phyloP scores from a whole-genome alignment of 2,113 vertebrate genomes.

The Rhineura floridana region DNA sequence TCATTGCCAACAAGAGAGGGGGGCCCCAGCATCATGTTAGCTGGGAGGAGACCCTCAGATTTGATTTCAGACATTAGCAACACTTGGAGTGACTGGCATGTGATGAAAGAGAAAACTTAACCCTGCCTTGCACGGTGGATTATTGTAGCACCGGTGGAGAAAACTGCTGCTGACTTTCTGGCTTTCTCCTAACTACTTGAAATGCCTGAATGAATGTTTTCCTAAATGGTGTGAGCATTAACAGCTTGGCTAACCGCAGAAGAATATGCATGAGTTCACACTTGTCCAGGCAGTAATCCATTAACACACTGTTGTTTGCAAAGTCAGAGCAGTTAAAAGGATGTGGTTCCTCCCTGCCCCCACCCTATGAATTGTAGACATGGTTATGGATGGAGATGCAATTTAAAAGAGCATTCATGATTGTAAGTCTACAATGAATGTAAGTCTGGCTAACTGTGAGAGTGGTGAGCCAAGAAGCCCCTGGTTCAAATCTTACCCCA shows the following conservation, averaged over 20 bases:
- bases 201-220: conserved; percentile 9
- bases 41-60: conserved; percentile 32
- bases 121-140: conserved; percentile 32
- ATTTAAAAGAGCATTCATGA: not conserved
- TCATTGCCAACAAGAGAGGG: conserved; percentile 15
- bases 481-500: not conserved
- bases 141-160: conserved; percentile 27
- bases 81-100: conserved; percentile 39
- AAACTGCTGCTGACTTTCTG: not conserved
- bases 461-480: not conserved
- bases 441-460: not conserved
- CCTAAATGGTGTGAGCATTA: conserved; percentile 17
- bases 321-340: not conserved
- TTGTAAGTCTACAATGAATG: not conserved
- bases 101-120: conserved; percentile 57
- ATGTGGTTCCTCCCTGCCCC: too few species aligned
- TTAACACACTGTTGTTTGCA: not conserved
- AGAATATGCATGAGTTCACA: not conserved
- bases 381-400: not conserved
- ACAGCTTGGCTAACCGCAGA: conserved; percentile 22
- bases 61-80: conserved; percentile 56
- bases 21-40: not conserved
- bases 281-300: not conserved
- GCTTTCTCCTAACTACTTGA: conserved; percentile 31
- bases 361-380: not conserved